These are phyloP conservation scores for Loripinus fragilis DNA, from an alignment of 2,888 invertebrate genomes.

Conservation along the genomic window DNA sequence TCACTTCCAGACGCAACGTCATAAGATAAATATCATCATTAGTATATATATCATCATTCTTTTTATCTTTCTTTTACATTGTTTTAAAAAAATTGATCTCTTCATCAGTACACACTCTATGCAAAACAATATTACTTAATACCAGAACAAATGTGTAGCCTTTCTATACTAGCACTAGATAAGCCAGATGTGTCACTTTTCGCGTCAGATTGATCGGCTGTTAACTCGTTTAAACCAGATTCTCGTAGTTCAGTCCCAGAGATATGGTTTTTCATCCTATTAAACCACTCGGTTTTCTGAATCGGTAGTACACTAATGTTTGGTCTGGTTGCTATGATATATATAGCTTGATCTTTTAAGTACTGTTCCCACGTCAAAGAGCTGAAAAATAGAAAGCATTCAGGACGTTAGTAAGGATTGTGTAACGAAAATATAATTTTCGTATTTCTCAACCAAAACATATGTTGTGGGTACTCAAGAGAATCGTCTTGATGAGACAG, in stretches of 20 bases:
- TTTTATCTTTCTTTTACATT: no score
- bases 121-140: no score
- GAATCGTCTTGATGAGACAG: no score
- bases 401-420: no score
- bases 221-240: conserved; percentile 6
- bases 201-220: conserved; percentile 21
- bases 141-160: conserved; percentile 20
- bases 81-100: no score
- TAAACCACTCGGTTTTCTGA: conserved; percentile 29
- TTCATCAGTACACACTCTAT: no score
- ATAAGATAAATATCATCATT: no score
- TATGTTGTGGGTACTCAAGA: no score
- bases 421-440: no score
- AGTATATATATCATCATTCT: no score
- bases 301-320: conserved; percentile 58
- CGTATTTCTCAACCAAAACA: no score
- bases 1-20: no score
- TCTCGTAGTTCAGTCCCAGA: conserved; percentile 2
- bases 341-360: conserved; percentile 56
- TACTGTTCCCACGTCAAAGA: conserved; percentile 61
- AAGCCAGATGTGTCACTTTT: conserved; percentile 40
- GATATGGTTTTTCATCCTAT: background rate
- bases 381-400: conserved; percentile 43
- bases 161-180: conserved; percentile 41
- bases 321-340: conserved; percentile 60